phyloP scores from a whole-genome alignment of 37 sponge, comb jelly and placozoan genomes.

The Mnemiopsis leidyi region DNA sequence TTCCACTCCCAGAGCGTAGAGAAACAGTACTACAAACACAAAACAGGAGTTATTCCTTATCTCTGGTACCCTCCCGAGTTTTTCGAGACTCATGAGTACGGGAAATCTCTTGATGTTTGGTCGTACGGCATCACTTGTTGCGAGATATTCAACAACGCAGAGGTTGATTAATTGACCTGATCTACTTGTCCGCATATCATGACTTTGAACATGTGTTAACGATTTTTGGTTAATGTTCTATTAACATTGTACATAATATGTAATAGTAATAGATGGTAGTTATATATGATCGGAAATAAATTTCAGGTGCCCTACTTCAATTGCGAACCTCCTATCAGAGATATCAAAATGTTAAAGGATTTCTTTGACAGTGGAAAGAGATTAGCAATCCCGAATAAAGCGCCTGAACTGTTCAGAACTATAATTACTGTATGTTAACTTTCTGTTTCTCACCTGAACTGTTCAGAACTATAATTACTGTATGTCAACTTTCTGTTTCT shows the following conservation, averaged over 20 bases:
- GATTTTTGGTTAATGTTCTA: too few species aligned
- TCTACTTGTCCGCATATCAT: neutral
- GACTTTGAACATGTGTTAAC: neutral
- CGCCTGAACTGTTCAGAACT: neutral
- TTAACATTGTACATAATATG: too few species aligned
- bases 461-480: too few species aligned
- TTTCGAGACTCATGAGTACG: constrained; percentile 41
- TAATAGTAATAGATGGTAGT: too few species aligned
- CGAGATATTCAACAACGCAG: constrained; percentile 64
- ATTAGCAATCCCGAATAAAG: constrained; percentile 10
- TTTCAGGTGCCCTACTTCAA: constrained; percentile 48
- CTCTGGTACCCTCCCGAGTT: constrained; percentile 64
- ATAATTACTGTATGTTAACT: constrained; percentile 30
- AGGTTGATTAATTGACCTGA: neutral
- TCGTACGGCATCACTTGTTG: constrained; percentile 61
- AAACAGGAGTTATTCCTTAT: constrained; percentile 60
- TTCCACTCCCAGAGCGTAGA: constrained; percentile 43
- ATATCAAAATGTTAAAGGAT: constrained; percentile 60
- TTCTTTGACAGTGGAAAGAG: constrained; percentile 47
- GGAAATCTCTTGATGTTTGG: constrained; percentile 53
- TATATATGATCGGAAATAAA: too few species aligned
- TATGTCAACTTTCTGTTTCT: too few species aligned
- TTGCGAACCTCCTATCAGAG: constrained; percentile 42
- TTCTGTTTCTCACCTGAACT: neutral
- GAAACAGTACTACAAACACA: constrained; percentile 58